Conservation (phyloP, 2,113 vertebrate genomes). For the Ariopsis seemanni region DNA sequence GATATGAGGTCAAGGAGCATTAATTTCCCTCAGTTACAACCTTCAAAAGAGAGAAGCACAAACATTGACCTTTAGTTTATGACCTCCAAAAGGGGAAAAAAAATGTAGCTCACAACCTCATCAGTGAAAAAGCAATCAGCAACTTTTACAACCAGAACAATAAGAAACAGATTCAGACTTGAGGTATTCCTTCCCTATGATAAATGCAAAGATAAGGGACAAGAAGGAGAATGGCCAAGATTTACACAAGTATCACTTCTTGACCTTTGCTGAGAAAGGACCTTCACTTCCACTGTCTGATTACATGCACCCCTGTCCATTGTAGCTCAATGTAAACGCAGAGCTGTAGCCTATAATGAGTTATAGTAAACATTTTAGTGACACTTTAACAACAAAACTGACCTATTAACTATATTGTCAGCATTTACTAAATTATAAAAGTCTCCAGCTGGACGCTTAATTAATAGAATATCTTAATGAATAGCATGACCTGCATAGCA, state of each 20-base stretch:
- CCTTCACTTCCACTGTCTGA: constrained; percentile 44
- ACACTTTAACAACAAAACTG: not conserved
- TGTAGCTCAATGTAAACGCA: constrained; percentile 43
- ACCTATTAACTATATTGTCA: not conserved
- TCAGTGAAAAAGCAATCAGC: constrained; percentile 38
- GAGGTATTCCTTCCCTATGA: not conserved
- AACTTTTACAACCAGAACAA: constrained; percentile 33
- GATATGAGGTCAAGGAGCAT: constrained; percentile 23
- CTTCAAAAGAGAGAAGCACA: constrained; percentile 27
- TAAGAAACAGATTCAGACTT: constrained; percentile 17
- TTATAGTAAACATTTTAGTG: not conserved
- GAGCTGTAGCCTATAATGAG: not conserved
- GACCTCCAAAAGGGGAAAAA: constrained; percentile 25
- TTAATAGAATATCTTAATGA: constrained; percentile 11
- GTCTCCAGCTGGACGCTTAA: not conserved
- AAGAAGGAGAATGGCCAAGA: constrained; percentile 23
- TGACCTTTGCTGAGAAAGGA: constrained; percentile 53
- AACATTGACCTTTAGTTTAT: constrained; percentile 49
- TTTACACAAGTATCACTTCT: constrained; percentile 28
- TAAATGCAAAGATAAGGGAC: constrained; percentile 27
- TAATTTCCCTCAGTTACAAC: constrained; percentile 21
- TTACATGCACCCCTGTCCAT: constrained; percentile 39
- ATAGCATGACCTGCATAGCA: not conserved
- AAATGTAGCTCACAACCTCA: constrained; percentile 13
- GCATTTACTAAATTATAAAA: not conserved